Evolutionary conservation across 2,113 vertebrate genomes (phyloP).

Genomic region (Rhagologus leucostigma): DNA sequence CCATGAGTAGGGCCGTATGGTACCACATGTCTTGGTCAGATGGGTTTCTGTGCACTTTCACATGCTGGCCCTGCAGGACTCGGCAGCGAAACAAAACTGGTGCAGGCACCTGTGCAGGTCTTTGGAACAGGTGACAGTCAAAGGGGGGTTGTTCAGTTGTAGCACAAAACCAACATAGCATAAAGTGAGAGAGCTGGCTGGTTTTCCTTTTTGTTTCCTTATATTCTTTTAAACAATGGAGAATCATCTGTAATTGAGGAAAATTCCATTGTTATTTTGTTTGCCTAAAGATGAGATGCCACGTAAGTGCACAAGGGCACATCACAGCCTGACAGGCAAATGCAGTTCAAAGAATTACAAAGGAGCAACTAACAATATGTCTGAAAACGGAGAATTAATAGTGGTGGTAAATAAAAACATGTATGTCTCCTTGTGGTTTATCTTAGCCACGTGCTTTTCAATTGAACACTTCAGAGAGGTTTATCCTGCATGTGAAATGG

Average conservation of each 20-base stretch:
- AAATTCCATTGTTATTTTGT: background rate
- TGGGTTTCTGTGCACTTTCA: background rate
- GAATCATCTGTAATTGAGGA: background rate
- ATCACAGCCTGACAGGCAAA: background rate
- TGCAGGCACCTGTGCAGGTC: background rate
- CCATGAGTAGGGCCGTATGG: accelerated
- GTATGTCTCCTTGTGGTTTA: background rate
- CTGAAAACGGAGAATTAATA: background rate
- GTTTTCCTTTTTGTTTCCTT: background rate
- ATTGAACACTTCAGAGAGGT: background rate
- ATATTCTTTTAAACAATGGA: background rate
- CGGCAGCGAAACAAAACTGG: background rate
- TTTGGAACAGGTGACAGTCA: background rate
- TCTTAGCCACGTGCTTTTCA: background rate
- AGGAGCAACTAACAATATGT: background rate
- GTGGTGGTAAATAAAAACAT: background rate
- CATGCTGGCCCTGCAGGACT: background rate
- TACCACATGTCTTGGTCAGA: background rate
- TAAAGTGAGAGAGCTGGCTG: background rate
- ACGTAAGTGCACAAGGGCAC: background rate
- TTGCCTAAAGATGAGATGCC: background rate
- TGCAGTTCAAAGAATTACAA: background rate
- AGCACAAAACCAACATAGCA: background rate
- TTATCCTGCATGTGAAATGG: background rate
- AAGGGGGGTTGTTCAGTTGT: background rate